These are phyloP conservation scores for Apteryx mantelli DNA, from an alignment of 2,113 vertebrate genomes.

Conservation along the genomic window DNA sequence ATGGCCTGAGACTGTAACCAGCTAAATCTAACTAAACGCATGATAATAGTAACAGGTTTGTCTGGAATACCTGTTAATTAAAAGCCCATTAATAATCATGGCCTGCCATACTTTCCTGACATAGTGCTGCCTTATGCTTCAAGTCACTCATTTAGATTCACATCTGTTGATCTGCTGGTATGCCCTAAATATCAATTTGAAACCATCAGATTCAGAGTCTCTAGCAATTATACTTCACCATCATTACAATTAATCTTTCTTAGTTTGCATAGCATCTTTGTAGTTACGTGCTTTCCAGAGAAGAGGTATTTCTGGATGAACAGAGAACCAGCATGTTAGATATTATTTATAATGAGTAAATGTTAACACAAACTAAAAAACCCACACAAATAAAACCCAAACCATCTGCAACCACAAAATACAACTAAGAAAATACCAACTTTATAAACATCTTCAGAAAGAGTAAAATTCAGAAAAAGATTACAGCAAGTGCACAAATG, in stretches of 20 bases:
- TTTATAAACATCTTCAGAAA: neutral
- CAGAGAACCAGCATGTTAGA: neutral
- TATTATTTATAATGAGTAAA: neutral
- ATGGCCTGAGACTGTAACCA: neutral
- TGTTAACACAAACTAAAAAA: neutral
- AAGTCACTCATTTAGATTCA: conserved; percentile 20
- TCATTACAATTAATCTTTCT: neutral
- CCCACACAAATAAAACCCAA: neutral
- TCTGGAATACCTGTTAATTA: neutral
- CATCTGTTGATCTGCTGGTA: neutral
- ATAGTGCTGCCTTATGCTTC: conserved; percentile 14
- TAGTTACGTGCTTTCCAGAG: neutral
- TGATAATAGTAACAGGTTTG: neutral
- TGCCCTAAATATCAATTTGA: conserved; percentile 42
- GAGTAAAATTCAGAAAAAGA: neutral
- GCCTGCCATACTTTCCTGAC: neutral
- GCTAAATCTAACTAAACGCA: neutral
- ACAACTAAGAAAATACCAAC: neutral
- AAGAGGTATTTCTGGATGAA: neutral
- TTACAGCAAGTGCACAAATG: neutral
- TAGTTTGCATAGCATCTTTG: neutral
- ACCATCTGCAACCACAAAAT: neutral
- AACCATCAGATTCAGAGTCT: neutral
- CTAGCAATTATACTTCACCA: neutral
- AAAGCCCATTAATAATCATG: neutral